These are phyloP conservation scores for Coptodon bakossiorum DNA, from an alignment of 2,113 vertebrate genomes.

Conservation along the genomic window DNA sequence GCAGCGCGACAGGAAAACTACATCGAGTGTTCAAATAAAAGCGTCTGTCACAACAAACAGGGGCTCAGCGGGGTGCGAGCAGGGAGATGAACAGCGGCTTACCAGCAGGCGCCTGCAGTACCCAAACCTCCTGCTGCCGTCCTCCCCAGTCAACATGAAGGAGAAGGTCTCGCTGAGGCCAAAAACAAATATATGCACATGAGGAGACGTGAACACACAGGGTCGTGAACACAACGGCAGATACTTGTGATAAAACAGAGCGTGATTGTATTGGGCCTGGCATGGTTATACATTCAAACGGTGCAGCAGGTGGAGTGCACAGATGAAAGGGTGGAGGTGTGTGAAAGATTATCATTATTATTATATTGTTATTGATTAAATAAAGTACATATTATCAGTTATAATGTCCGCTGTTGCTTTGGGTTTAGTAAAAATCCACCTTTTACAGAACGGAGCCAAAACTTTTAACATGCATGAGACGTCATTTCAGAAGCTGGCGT, in stretches of 20 bases:
- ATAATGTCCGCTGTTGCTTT: background rate
- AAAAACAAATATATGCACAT: slow-evolving; percentile 17
- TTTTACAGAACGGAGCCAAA: background rate
- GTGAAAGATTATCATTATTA: background rate
- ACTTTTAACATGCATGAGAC: background rate
- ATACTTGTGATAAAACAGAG: background rate
- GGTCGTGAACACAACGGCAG: background rate
- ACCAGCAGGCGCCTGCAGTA: slow-evolving; percentile 97
- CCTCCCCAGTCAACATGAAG: slow-evolving; percentile 98
- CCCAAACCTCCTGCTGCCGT: slow-evolving; percentile 93
- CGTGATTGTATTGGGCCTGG: background rate
- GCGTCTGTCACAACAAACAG: slow-evolving; percentile 42
- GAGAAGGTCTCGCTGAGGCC: slow-evolving; percentile 94
- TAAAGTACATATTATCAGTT: background rate
- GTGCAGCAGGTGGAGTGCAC: background rate
- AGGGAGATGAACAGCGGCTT: slow-evolving; percentile 54
- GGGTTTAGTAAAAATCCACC: background rate
- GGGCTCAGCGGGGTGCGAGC: slow-evolving; percentile 14
- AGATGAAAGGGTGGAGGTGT: background rate
- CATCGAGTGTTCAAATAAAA: slow-evolving; percentile 18
- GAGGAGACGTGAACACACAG: background rate
- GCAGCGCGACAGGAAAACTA: slow-evolving; percentile 22
- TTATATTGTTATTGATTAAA: background rate
- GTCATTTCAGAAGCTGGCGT: background rate
- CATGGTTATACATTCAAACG: background rate